Percentiles rank a stretch among this genome's conserved stretches.
Conservation (phyloP, 2,888 invertebrate genomes). For the Lobophora halterata region DNA sequence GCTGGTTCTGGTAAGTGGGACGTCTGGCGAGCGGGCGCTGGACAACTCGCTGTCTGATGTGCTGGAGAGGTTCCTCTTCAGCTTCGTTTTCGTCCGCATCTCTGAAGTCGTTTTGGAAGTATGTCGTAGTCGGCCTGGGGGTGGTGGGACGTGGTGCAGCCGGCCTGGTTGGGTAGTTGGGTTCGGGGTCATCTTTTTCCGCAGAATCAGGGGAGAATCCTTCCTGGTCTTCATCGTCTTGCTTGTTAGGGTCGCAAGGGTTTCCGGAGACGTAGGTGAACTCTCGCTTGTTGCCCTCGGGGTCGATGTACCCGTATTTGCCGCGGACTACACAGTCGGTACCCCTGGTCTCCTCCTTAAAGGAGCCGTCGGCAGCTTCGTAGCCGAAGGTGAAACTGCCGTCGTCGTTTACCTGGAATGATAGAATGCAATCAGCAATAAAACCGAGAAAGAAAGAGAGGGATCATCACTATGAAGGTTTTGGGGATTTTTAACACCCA, state of each 20-base stretch:
- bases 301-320: slow-evolving; percentile 93
- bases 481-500: too few species aligned
- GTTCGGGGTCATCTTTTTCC: slow-evolving; percentile 83
- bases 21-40: slow-evolving; percentile 70
- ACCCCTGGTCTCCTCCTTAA: slow-evolving; percentile 92
- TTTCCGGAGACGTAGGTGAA: slow-evolving; percentile 93
- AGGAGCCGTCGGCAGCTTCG: slow-evolving; percentile 91
- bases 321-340: slow-evolving; percentile 93
- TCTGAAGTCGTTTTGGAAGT: slow-evolving; percentile 86
- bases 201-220: slow-evolving; percentile 77
- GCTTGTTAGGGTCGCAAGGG: slow-evolving; percentile 92
- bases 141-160: slow-evolving; percentile 68
- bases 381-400: slow-evolving; percentile 93
- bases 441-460: too few species aligned
- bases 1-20: slow-evolving; percentile 71
- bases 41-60: slow-evolving; percentile 69
- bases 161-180: slow-evolving; percentile 79
- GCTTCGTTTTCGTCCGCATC: slow-evolving; percentile 83
- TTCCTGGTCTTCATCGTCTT: slow-evolving; percentile 84
- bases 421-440: too few species aligned
- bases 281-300: slow-evolving; percentile 91
- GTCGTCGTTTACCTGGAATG: slow-evolving; percentile 86
- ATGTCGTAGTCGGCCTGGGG: slow-evolving; percentile 82
- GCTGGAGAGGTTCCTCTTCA: slow-evolving; percentile 77
- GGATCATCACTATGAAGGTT: too few species aligned